Evolutionary conservation across 2,888 invertebrate species (phyloP), one percentile per base, ranked within the genome.

Genomic region (Chymomyza fuscimana): DNA sequence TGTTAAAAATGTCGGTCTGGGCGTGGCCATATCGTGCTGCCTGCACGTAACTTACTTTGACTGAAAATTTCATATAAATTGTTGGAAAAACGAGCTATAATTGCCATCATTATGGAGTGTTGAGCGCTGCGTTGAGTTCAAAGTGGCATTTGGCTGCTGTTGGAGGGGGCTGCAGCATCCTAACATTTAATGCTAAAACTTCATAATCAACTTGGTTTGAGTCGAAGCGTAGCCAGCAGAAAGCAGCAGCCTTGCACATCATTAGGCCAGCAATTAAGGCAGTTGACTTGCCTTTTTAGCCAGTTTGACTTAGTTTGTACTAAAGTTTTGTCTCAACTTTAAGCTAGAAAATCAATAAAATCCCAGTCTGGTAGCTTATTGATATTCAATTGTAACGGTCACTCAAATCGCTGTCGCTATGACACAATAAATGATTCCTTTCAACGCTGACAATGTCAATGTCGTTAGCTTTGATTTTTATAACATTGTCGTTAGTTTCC

Each of bases 91-190:
- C 90, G 90, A 90, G 88, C 89, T 86, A 90, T 90, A 90, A 90
- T 90, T 90, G 89, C 89, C 81, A 88, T 90, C 90, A 90, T 90
- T 90, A 90, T 89, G 90, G 90, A 89, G 89, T 90, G 89, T 89
- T 87, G 88, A 86, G 88, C 77, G 81, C 72, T 73, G 68, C 56
- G 58, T 67, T 69, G 72, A 87, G 81, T 77, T 76, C 77, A 77
- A 54, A 64, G 64, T 64, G 56, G 25, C 32, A n/a, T 25, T 52
- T 54, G 54, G 16, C 0, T 54, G 10, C 15, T 54, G 7, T 52
- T 52, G 52, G 32, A 15, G 52, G 12, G 29, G 56, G 36, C n/a
- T 40, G 29, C 10, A 52, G 12, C 40, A 10, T 12, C 12, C 12
- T 12, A 12, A 25, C 15, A 25, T 58, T 58, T 58, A 25, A 58